Conservation (phyloP, 1,140 invertebrate genomes). For the Zaprionus davidi region DNA sequence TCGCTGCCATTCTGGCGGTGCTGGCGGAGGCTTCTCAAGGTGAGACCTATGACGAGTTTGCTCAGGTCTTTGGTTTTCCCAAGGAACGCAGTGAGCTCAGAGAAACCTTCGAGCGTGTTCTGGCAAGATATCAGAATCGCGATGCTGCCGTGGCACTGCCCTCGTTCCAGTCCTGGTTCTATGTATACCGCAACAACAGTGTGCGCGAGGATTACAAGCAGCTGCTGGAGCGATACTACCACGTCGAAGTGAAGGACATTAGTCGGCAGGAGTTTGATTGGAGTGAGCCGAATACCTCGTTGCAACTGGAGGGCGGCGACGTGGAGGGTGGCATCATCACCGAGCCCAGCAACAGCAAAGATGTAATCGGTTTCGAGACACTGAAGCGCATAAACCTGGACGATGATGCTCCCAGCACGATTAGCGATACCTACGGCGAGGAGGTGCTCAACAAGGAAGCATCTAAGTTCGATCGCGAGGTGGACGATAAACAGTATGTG, state of each 20-base stretch:
- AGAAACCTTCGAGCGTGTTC: constrained; percentile 84
- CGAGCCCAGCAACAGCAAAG: constrained; percentile 76
- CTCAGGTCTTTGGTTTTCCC: constrained; percentile 86
- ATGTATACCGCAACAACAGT: constrained; percentile 87
- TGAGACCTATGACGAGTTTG: constrained; percentile 86
- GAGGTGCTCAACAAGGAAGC: constrained; percentile 74
- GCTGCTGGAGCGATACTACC: constrained; percentile 86
- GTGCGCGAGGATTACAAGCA: constrained; percentile 86
- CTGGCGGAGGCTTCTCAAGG: constrained; percentile 87
- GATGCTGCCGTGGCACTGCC: constrained; percentile 85
- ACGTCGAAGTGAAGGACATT: constrained; percentile 87
- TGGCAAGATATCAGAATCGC: constrained; percentile 85
- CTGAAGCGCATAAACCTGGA: constrained; percentile 76
- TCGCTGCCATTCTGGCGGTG: constrained; percentile 86
- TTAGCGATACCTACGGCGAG: constrained; percentile 66
- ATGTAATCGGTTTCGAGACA: constrained; percentile 80
- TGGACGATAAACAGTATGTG: constrained; percentile 84
- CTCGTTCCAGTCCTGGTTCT: constrained; percentile 88
- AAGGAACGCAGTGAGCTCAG: constrained; percentile 79
- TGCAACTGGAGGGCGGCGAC: constrained; percentile 52
- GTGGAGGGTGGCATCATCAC: constrained; percentile 30
- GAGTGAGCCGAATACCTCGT: constrained; percentile 64
- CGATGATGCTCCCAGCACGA: constrained; percentile 50
- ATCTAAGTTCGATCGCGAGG: constrained; percentile 80
- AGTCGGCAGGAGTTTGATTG: constrained; percentile 84